phyloP scores from a whole-genome alignment of 2,113 vertebrate genomes.

The Paralichthys olivaceus region DNA sequence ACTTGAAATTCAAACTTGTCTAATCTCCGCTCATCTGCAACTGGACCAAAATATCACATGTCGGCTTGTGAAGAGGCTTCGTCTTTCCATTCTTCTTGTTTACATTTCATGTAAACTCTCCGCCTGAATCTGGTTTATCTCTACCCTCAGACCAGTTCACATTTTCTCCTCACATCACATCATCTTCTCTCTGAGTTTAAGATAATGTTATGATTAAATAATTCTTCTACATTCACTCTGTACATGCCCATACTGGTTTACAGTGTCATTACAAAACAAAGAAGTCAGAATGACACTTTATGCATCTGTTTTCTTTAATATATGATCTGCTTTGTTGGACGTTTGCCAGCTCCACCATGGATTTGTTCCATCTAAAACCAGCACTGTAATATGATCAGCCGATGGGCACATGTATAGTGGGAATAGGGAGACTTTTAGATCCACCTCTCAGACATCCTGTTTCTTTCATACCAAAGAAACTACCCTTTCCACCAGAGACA shows the following conservation, averaged over 20 bases:
- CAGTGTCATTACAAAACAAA: no score
- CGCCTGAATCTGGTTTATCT: not conserved
- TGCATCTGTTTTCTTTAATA: not conserved
- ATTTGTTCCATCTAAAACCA: not conserved
- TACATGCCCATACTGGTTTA: not conserved
- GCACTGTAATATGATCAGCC: not conserved
- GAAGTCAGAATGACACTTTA: not conserved
- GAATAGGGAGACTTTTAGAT: constrained; percentile 1
- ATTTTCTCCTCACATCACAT: not conserved
- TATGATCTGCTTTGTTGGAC: not conserved
- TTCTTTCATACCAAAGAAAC: not conserved
- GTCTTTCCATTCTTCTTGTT: not conserved
- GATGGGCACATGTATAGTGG: not conserved
- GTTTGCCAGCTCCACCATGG: not conserved
- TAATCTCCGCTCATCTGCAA: not conserved
- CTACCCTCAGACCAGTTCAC: not conserved
- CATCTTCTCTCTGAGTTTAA: not conserved
- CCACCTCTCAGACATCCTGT: not conserved
- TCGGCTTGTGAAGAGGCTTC: not conserved
- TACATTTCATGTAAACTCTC: not conserved
- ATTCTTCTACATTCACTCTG: not conserved
- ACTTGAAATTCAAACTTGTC: not conserved
- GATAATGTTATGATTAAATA: not conserved
- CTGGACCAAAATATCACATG: constrained; percentile 1
- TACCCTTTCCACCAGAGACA: not conserved